phyloP scores from a whole-genome alignment of 2,888 invertebrate species.

The Lamellibrachia satsuma region DNA sequence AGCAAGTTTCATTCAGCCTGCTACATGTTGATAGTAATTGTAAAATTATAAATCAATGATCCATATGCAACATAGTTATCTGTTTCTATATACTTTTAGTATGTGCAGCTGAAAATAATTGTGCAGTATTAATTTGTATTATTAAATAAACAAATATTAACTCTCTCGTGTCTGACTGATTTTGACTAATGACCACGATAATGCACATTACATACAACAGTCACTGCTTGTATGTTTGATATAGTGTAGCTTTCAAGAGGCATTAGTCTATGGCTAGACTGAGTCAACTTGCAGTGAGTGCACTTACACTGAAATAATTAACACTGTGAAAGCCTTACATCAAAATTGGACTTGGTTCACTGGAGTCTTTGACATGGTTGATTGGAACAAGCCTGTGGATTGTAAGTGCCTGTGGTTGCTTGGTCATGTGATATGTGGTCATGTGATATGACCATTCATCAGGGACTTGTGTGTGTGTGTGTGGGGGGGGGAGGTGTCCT shows the following conservation, averaged over 20 bases:
- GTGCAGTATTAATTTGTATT: not conserved
- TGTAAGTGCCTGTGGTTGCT: not conserved
- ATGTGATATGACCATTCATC: not conserved
- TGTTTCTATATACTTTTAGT: not conserved
- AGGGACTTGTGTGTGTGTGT: not conserved
- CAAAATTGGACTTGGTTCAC: not conserved
- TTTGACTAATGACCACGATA: not conserved
- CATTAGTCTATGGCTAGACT: not conserved
- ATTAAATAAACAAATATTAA: not conserved
- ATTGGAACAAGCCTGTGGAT: not conserved
- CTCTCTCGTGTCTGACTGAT: not conserved
- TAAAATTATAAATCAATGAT: not conserved
- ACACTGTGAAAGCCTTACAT: not conserved
- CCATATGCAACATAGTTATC: not conserved
- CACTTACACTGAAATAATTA: not conserved
- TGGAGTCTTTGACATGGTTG: not conserved
- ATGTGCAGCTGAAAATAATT: not conserved
- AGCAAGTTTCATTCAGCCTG: no score
- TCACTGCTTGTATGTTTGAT: not conserved
- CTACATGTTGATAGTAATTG: not conserved
- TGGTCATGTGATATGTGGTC: not conserved
- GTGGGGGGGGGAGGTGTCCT: not conserved
- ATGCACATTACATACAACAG: not conserved
- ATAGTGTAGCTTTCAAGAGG: slow-evolving; percentile 7
- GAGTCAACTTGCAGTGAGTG: not conserved